Evolutionary conservation across 2,113 vertebrate genomes (phyloP).

Genomic region (Albula glossodonta): DNA sequence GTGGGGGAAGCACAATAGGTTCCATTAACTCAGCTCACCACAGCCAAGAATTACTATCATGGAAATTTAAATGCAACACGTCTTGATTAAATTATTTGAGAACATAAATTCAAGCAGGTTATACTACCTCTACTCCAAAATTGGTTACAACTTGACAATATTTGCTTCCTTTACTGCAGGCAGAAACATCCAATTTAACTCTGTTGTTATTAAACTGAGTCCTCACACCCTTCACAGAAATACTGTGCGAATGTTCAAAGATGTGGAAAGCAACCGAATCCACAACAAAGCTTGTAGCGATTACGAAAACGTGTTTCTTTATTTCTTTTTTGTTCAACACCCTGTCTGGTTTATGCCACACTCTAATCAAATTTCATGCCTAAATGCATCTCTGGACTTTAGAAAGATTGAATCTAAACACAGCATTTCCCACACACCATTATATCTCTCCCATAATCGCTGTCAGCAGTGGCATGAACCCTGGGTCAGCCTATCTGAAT

Average conservation of each 20-base stretch:
- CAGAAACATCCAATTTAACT: neutral
- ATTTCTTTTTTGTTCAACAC: neutral
- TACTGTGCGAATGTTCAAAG: neutral
- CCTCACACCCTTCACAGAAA: neutral
- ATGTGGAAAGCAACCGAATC: neutral
- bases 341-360: neutral
- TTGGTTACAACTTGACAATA: neutral
- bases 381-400: neutral
- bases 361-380: neutral
- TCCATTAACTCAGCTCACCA: constrained; percentile 47
- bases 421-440: neutral
- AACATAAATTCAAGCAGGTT: constrained; percentile 44
- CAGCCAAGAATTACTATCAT: constrained; percentile 29
- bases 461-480: neutral
- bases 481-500: neutral
- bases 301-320: neutral
- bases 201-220: neutral
- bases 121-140: constrained; percentile 24
- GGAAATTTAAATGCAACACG: constrained; percentile 61
- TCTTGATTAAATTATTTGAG: constrained; percentile 45
- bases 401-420: neutral
- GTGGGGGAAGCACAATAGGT: constrained; percentile 23
- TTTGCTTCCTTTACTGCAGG: neutral
- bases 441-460: neutral
- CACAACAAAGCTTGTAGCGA: neutral